Conservation (phyloP, 2,113 vertebrate genomes). For the Cepphus grylle region DNA sequence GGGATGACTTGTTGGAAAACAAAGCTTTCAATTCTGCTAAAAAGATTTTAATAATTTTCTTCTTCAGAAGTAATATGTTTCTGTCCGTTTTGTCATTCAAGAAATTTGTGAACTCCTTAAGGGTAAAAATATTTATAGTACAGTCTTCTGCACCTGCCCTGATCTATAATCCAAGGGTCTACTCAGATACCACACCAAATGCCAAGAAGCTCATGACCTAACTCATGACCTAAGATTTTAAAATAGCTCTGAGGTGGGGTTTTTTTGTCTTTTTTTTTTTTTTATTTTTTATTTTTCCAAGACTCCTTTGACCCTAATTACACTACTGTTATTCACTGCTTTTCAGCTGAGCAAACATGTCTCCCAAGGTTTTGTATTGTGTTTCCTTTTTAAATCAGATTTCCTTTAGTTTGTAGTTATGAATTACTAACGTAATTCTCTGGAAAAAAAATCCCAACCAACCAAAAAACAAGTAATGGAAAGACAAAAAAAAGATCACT, state of each 20-base stretch:
- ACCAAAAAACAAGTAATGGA: not conserved
- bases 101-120: conserved; percentile 67
- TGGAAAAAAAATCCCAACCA: not conserved
- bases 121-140: conserved; percentile 84
- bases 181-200: conserved; percentile 72
- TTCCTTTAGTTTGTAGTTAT: not conserved
- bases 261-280: not conserved
- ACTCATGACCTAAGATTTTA: conserved; percentile 74
- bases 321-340: not conserved
- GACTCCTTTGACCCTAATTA: not conserved
- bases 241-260: conserved; percentile 74
- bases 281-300: not conserved
- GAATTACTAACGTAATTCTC: not conserved
- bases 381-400: not conserved
- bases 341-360: not conserved
- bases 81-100: conserved; percentile 6
- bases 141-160: conserved; percentile 83
- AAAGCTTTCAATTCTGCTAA: not conserved
- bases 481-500: not conserved
- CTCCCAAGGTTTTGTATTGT: not conserved
- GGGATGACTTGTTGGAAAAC: not conserved
- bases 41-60: not conserved
- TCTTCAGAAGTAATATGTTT: not conserved
- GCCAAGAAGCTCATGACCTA: conserved; percentile 69
- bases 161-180: conserved; percentile 80